Evolutionary conservation across 2,888 invertebrate genomes (phyloP).

Genomic region (Caenorhabditis auriculariae): DNA sequence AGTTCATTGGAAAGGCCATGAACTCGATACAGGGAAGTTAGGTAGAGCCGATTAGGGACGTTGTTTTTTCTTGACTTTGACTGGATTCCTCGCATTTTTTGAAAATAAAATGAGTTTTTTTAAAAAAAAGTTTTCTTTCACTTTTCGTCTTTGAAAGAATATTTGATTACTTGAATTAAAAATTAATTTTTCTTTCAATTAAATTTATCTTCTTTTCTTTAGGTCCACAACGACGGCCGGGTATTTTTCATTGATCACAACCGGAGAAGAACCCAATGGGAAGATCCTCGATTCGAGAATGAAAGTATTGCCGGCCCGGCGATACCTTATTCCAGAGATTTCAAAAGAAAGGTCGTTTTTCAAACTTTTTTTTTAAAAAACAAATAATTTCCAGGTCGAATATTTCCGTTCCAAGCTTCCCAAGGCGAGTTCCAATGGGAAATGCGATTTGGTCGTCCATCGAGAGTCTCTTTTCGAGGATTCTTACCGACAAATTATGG

Average conservation of each 20-base stretch:
- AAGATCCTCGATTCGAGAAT: slow-evolving; percentile 87
- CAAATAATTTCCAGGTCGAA: slow-evolving; percentile 27
- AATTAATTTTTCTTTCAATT: background rate
- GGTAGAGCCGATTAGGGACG: too few relatives aligned
- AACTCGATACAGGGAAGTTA: too few relatives aligned
- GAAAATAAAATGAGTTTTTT: too few relatives aligned
- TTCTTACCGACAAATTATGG: slow-evolving; percentile 90
- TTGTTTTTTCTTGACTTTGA: too few relatives aligned
- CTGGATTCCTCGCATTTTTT: too few relatives aligned
- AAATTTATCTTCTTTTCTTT: background rate
- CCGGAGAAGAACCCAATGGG: slow-evolving; percentile 88
- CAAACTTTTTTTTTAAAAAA: background rate
- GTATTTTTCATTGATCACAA: slow-evolving; percentile 99
- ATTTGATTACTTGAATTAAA: too few relatives aligned
- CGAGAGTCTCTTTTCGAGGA: slow-evolving; percentile 91
- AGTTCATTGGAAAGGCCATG: too few relatives aligned
- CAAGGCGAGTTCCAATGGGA: slow-evolving; percentile 94
- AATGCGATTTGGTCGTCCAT: slow-evolving; percentile 89
- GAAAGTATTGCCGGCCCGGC: slow-evolving; percentile 89
- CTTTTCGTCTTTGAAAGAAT: too few relatives aligned
- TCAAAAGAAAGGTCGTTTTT: slow-evolving; percentile 84
- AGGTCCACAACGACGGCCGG: slow-evolving; percentile 82
- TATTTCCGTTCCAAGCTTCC: slow-evolving; percentile 93
- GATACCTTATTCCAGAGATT: slow-evolving; percentile 96
- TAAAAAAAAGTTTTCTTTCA: too few relatives aligned